phyloP scores from a whole-genome alignment of 2,113 vertebrate genomes.

The Hemicordylus capensis region DNA sequence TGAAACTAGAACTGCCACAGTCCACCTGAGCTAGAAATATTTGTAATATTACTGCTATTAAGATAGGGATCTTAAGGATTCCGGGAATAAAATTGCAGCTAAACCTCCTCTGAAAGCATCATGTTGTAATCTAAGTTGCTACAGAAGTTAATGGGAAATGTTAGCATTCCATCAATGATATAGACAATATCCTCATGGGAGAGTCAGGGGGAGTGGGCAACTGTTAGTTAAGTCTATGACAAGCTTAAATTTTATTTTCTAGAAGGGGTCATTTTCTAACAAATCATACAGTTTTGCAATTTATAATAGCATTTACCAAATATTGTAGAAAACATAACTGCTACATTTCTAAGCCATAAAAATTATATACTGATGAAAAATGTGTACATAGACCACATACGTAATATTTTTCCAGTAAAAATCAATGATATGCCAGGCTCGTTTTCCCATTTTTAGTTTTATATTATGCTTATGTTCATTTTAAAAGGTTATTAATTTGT shows the following conservation, averaged over 20 bases:
- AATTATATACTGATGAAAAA: constrained; percentile 17
- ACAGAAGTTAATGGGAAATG: background rate
- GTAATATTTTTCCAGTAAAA: constrained; percentile 8
- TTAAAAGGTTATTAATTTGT: constrained; percentile 19
- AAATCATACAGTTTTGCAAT: constrained; percentile 22
- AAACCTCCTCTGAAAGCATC: background rate
- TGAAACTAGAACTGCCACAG: background rate
- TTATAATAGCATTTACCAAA: constrained; percentile 24
- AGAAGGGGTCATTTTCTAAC: constrained; percentile 9
- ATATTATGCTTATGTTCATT: background rate
- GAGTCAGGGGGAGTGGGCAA: background rate
- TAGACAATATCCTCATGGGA: background rate
- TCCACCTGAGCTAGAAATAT: background rate
- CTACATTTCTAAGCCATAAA: constrained; percentile 17
- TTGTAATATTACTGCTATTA: background rate
- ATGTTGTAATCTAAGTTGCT: background rate
- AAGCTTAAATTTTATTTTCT: background rate
- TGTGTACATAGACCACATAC: background rate
- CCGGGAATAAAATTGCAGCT: background rate
- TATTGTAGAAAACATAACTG: constrained; percentile 33
- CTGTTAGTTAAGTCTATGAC: constrained; percentile 15
- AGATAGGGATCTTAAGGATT: background rate
- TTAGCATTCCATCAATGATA: background rate
- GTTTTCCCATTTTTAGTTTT: constrained; percentile 21
- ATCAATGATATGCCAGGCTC: constrained; percentile 12